Conservation (phyloP, 2,888 invertebrate genomes). For the Polia nebulosa region DNA sequence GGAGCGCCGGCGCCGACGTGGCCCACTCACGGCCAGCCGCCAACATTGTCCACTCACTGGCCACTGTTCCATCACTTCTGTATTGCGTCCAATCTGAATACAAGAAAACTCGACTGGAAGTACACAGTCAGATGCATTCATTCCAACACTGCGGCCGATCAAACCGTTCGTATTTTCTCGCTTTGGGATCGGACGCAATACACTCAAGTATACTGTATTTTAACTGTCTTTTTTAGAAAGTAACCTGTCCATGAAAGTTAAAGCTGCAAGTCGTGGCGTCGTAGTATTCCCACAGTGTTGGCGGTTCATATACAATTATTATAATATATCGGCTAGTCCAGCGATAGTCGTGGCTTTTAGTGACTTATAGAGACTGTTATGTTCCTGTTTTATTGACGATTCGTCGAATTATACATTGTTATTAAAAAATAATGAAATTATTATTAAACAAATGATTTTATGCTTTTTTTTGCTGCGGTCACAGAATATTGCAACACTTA, state of each 20-base stretch:
- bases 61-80: background rate
- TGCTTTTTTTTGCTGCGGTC: conserved; percentile 18
- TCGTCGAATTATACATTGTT: conserved; percentile 44
- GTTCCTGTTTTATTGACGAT: conserved; percentile 59
- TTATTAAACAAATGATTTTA: conserved; percentile 37
- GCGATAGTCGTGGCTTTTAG: conserved; percentile 58
- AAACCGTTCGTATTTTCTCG: background rate
- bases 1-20: conserved; percentile 28
- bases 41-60: conserved; percentile 41
- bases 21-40: conserved; percentile 37
- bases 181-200: conserved; percentile 31
- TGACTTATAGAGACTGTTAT: conserved; percentile 62
- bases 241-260: background rate
- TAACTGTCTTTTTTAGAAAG: background rate
- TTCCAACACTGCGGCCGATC: no score
- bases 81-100: conserved; percentile 17
- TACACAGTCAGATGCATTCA: no score
- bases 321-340: conserved; percentile 47
- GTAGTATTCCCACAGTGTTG: conserved; percentile 48
- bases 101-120: background rate
- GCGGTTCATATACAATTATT: conserved; percentile 43
- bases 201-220: conserved; percentile 2
- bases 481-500: conserved; percentile 16
- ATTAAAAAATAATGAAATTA: conserved; percentile 32
- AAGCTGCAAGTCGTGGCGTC: conserved; percentile 12